phyloP scores from a whole-genome alignment of 1,140 invertebrate genomes.

The Drosophila trapezifrons region DNA sequence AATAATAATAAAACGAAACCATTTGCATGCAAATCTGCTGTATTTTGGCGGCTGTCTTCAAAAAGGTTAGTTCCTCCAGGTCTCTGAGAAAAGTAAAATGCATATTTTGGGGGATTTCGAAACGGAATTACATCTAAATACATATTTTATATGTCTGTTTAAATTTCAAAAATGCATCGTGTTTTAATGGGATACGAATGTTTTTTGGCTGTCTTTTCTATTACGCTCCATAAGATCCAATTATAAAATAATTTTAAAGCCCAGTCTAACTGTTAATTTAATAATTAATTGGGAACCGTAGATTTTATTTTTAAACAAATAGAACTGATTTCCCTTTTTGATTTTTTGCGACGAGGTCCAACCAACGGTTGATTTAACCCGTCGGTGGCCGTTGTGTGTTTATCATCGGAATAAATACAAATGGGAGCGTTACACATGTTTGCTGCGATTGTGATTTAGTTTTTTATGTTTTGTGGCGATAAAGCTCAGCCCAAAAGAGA shows the following conservation, averaged over 20 bases:
- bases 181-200: no score
- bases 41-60: conserved; percentile 6
- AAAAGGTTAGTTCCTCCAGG: conserved; percentile 24
- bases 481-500: conserved; percentile 4
- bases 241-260: not conserved
- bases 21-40: conserved; percentile 23
- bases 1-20: conserved; percentile 10
- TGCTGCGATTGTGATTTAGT: conserved; percentile 30
- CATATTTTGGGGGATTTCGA: not conserved
- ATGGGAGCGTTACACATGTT: conserved; percentile 42
- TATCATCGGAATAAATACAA: conserved; percentile 38
- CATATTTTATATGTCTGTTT: not conserved
- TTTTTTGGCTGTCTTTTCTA: no score
- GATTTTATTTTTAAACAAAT: not conserved
- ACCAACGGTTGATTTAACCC: conserved; percentile 25
- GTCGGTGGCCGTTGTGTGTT: conserved; percentile 9
- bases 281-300: no score
- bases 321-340: conserved; percentile 13
- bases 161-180: not conserved
- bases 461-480: conserved; percentile 27
- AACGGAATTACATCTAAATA: not conserved
- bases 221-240: no score
- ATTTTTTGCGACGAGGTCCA: conserved; percentile 2
- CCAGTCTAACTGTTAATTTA: no score
- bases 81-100: not conserved